A percentile compares a stretch with the other conserved stretches of the same genome.
Evolutionary conservation across 2,113 vertebrate species (phyloP).

Genomic region (Motacilla alba): DNA sequence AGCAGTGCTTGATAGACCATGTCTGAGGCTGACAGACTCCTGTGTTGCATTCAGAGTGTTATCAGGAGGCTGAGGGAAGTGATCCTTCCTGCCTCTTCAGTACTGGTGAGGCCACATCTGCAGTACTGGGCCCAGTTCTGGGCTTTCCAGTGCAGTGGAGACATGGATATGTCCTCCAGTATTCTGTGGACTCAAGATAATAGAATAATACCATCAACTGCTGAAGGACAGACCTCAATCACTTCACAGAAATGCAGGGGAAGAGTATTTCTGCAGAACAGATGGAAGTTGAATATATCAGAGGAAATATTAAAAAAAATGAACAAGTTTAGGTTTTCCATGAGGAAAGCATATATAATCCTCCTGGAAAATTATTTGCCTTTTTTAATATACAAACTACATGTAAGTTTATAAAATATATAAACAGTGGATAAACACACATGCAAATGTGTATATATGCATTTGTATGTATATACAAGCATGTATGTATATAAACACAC

Average conservation of each 20-base stretch:
- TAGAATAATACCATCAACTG: background rate
- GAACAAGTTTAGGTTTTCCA: background rate
- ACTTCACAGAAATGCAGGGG: background rate
- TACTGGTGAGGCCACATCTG: background rate
- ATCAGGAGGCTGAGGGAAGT: background rate
- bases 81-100: background rate
- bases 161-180: background rate
- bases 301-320: background rate
- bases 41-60: background rate
- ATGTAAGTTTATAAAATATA: background rate
- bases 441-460: background rate
- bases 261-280: background rate
- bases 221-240: background rate
- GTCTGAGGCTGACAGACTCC: background rate
- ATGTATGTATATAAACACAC: background rate
- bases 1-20: background rate
- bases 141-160: background rate
- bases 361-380: background rate
- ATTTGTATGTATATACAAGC: background rate
- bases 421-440: background rate
- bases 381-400: background rate
- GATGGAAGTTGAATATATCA: background rate
- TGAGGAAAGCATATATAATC: background rate
- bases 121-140: background rate
- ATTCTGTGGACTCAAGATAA: background rate